Base-by-base conservation (phyloP, 1,140 invertebrate species). In the Diplogasteroides magnus region DNA sequence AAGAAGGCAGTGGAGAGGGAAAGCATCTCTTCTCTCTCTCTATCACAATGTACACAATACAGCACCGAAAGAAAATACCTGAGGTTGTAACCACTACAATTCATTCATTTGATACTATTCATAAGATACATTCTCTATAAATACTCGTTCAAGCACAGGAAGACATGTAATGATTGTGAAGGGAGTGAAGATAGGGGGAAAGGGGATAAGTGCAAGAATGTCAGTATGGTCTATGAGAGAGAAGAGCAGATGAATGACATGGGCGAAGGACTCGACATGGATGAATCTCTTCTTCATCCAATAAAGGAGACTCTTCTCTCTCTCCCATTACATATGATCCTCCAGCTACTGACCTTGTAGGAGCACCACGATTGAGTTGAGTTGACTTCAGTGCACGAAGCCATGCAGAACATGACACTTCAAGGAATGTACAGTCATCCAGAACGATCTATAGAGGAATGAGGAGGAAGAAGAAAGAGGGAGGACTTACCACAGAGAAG, bases 361-460 rank as follows among this genome's bases (percentile, higher is more conserved):
- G 25, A 6, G 25, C 29, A 6, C 23, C 15, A 31, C 76, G 59
- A 32, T 37, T 77, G 2, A 78, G 58, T 29, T 79, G 69, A 25
- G 79, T 82, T 2, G 75, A 69, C 37, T 75, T 77, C 66, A 74
- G 82, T 27, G 80, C 80, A 27, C 74, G 62, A 15, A 81, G 63
- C 64, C 80, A 82, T 29, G 79, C 74, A 37, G 80, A 72, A 2
- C 76, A 78, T 6, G 71, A 65, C 31, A 81, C 74, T 64, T 81
- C 79, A 55, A 82, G 67, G 59, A 78, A 81, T 0, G 80, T 82
- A 56, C 78, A 80, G 48, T 83, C 79, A 55, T 80, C 79, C 14
- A 72, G 61, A 14, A 81, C 77, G 2, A 19, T 48, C 37, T 48
- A 19, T n/a, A n/a, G n/a, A n/a, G n/a, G n/a, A n/a, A n/a, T n/a